Evolutionary conservation across 92 coral and sea anemone genomes (phyloP).

Genomic region (Zoanthus sansibaricus): DNA sequence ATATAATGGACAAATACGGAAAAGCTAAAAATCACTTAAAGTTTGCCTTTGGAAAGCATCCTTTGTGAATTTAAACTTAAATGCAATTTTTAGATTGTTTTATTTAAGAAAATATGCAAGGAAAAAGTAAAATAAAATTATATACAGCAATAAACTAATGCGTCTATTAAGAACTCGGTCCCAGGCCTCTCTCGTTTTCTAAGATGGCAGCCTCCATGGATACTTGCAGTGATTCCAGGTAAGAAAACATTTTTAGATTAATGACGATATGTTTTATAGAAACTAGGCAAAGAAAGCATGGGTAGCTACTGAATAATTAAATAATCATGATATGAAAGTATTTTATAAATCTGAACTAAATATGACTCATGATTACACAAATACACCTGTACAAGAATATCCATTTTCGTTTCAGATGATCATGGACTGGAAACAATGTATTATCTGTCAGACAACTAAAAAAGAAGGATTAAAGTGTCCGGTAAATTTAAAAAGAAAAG

Average conservation of each 20-base stretch:
- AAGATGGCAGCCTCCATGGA: conserved; percentile 19
- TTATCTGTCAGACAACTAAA: conserved; percentile 2
- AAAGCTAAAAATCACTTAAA: too few species aligned
- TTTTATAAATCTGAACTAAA: neutral
- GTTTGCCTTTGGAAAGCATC: too few species aligned
- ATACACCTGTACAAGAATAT: neutral
- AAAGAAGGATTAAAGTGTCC: conserved; percentile 15
- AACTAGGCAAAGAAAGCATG: too few species aligned
- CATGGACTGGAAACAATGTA: conserved; percentile 19
- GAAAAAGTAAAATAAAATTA: neutral
- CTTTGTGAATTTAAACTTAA: too few species aligned
- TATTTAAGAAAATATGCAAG: too few species aligned
- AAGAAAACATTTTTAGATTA: neutral
- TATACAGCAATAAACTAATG: neutral
- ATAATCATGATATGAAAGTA: neutral
- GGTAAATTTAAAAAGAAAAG: conserved; percentile 16
- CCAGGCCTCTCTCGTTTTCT: conserved; percentile 28
- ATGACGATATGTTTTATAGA: too few species aligned
- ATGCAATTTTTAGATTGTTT: too few species aligned
- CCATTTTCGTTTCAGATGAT: conserved; percentile 13
- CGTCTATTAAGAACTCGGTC: neutral
- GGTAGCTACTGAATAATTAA: neutral
- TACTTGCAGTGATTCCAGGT: conserved; percentile 23
- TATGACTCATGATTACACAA: neutral
- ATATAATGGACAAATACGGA: too few species aligned